Percentiles rank a stretch among this genome's conserved stretches.
These are phyloP conservation scores for Euura saliciscinereae DNA, from an alignment of 1,140 invertebrate species.

Conservation along the genomic window DNA sequence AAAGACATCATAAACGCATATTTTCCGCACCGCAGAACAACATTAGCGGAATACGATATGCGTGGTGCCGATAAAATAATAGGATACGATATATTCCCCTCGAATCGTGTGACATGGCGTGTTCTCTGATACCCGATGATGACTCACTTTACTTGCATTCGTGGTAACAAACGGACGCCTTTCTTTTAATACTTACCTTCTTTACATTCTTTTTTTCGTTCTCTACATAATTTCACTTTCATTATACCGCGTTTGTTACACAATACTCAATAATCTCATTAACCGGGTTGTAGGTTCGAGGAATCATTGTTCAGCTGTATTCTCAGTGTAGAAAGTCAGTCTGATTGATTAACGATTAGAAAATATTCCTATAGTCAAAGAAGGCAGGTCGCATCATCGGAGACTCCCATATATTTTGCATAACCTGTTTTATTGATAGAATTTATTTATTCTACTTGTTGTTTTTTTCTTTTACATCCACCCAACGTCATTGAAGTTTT, in stretches of 20 bases:
- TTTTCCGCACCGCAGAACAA: too few species aligned
- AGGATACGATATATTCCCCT: not conserved
- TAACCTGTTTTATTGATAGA: not conserved
- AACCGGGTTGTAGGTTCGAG: not conserved
- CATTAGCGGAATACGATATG: too few species aligned
- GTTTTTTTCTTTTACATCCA: not conserved
- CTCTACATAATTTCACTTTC: not conserved
- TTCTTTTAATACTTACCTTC: not conserved
- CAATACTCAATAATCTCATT: not conserved
- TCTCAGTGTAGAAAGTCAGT: not conserved
- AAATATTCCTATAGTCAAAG: not conserved
- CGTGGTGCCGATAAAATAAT: too few species aligned
- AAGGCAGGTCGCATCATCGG: too few species aligned
- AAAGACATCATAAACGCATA: not conserved
- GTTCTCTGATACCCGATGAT: not conserved
- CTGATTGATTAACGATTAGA: not conserved
- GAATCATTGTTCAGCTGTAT: not conserved
- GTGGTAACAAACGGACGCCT: not conserved
- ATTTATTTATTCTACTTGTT: not conserved
- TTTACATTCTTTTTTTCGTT: not conserved
- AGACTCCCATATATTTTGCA: not conserved
- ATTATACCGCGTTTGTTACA: not conserved
- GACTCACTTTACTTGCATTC: not conserved
- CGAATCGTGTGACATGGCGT: not conserved
- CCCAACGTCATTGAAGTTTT: not conserved